These are phyloP conservation scores for Sebastes oblongus DNA, from an alignment of 2,797 vertebrate species.

Conservation along the genomic window DNA sequence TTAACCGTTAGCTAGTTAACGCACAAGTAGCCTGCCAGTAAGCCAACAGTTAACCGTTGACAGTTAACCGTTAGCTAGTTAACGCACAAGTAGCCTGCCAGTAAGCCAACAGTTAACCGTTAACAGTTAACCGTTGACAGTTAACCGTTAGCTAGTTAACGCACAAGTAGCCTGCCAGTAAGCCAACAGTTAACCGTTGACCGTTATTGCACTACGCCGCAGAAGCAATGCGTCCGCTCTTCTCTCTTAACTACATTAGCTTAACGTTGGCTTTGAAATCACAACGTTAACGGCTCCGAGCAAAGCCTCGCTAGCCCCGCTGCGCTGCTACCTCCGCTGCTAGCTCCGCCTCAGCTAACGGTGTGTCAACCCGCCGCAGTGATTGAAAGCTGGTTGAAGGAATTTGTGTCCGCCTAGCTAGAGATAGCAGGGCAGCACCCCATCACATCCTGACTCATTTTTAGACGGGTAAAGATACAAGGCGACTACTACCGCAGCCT, in stretches of 20 bases:
- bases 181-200: no score
- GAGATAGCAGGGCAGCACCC: constrained; percentile 55
- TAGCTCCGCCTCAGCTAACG: constrained; percentile 51
- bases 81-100: no score
- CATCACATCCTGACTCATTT: constrained; percentile 55
- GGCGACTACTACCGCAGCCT: not conserved
- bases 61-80: not conserved
- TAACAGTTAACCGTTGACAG: no score
- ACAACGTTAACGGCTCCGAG: no score
- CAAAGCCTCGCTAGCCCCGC: no score
- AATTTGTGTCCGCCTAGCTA: constrained; percentile 65
- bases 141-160: no score
- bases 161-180: no score
- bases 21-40: no score
- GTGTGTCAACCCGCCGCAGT: constrained; percentile 60
- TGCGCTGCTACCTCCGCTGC: not conserved
- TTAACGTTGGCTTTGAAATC: not conserved
- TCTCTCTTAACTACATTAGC: constrained; percentile 35
- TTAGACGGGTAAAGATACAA: not conserved
- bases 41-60: no score
- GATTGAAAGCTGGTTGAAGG: constrained; percentile 67
- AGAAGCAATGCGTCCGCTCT: constrained; percentile 35
- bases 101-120: no score
- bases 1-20: no score
- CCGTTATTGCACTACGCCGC: constrained; percentile 39